Percentiles rank a stretch among this genome's conserved stretches.
phyloP scores from a whole-genome alignment of 2,888 invertebrate species.

The Rambutsinella grinnellia region DNA sequence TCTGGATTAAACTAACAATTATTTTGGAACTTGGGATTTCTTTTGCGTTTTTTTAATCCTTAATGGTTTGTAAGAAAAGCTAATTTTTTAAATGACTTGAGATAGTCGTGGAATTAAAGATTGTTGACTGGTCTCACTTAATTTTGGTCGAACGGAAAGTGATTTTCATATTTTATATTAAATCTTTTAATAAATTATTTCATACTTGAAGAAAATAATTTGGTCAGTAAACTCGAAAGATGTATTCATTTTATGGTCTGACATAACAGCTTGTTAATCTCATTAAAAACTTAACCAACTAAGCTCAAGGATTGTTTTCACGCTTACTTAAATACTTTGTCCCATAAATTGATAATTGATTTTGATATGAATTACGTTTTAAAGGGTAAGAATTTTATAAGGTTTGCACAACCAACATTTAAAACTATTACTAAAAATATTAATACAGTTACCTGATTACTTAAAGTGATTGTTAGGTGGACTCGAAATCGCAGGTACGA shows the following conservation, averaged over 20 bases:
- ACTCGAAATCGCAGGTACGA: no score
- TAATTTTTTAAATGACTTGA: no score
- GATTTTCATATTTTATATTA: neutral
- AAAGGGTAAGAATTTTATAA: neutral
- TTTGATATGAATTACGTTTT: neutral
- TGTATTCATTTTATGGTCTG: neutral
- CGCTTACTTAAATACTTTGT: constrained; percentile 13
- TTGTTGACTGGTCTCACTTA: no score
- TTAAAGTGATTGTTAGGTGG: no score
- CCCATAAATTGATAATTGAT: neutral
- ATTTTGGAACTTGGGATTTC: no score
- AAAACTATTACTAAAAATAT: no score
- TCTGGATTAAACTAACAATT: no score
- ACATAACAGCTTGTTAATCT: constrained; percentile 17
- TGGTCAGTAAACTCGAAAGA: constrained; percentile 33
- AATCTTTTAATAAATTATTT: neutral
- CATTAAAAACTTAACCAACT: constrained; percentile 41
- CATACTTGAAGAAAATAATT: constrained; percentile 9
- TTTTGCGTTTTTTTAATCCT: no score
- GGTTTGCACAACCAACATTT: neutral
- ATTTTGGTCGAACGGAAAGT: no score
- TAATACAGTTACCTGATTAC: no score
- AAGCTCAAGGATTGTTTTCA: constrained; percentile 47
- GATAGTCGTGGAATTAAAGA: no score
- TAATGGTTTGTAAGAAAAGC: no score